Evolutionary conservation across 1,140 invertebrate species (phyloP).

Genomic region (Monochamus saltuarius): DNA sequence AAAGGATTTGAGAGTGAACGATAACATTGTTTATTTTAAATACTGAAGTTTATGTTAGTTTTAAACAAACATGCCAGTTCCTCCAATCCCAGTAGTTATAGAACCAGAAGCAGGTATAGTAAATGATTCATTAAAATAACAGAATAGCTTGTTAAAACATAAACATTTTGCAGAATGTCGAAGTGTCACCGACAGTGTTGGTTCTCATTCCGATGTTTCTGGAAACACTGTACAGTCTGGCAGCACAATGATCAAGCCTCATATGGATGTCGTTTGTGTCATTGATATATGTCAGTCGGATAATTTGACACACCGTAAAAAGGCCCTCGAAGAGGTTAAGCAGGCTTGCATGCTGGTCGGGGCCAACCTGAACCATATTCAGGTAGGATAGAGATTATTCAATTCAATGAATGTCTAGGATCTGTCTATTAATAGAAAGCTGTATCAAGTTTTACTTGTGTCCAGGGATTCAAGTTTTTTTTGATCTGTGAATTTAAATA

Average conservation of each 20-base stretch:
- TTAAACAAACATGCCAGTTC: conserved; percentile 38
- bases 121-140: conserved; percentile 37
- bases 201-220: conserved; percentile 70
- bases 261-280: conserved; percentile 91
- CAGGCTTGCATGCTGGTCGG: conserved; percentile 76
- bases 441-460: neutral
- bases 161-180: conserved; percentile 54
- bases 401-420: neutral
- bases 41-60: conserved; percentile 26
- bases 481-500: too few relatives aligned
- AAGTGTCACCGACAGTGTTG: conserved; percentile 71
- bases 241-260: conserved; percentile 55
- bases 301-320: conserved; percentile 71
- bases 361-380: conserved; percentile 79
- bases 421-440: neutral
- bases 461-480: neutral
- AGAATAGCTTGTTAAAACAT: conserved; percentile 36
- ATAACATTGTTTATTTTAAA: conserved; percentile 31
- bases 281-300: conserved; percentile 74
- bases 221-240: conserved; percentile 61
- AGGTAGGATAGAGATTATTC: conserved; percentile 57
- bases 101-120: conserved; percentile 46
- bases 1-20: conserved; percentile 10
- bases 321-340: conserved; percentile 81
- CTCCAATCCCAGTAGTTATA: conserved; percentile 36